These are phyloP conservation scores for Junonia oenone DNA, from an alignment of 2,888 invertebrate species.

Conservation along the genomic window DNA sequence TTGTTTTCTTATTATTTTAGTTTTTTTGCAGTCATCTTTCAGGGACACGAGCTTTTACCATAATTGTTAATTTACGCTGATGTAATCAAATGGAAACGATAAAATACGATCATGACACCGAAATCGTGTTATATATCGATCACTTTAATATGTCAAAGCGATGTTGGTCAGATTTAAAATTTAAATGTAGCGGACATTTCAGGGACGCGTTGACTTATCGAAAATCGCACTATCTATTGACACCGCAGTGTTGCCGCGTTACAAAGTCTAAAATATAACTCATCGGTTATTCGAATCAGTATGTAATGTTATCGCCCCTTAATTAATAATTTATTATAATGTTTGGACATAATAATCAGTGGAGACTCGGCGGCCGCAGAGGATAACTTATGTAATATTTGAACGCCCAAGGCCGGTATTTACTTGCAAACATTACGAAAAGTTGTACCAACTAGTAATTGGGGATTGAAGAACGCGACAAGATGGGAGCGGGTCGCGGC, in stretches of 20 bases:
- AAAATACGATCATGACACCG: slow-evolving; percentile 18
- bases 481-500: slow-evolving; percentile 49
- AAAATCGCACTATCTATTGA: slow-evolving; percentile 35
- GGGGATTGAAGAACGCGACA: slow-evolving; percentile 44
- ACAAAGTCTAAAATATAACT: slow-evolving; percentile 1
- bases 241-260: slow-evolving; percentile 2
- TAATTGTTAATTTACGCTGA: slow-evolving; percentile 9
- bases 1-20: slow-evolving; percentile 43
- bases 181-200: slow-evolving; percentile 39
- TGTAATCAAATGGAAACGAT: slow-evolving; percentile 5
- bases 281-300: background rate
- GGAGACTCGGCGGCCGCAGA: background rate
- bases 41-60: background rate
- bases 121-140: slow-evolving; percentile 27
- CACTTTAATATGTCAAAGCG: slow-evolving; percentile 37
- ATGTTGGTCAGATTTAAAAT: slow-evolving; percentile 42
- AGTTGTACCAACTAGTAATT: slow-evolving; percentile 26
- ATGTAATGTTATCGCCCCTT: background rate
- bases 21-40: background rate
- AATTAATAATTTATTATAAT: slow-evolving; percentile 2
- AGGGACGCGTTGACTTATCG: slow-evolving; percentile 41
- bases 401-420: background rate
- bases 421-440: slow-evolving; percentile 3
- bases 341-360: background rate
- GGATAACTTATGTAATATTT: background rate